phyloP scores from a whole-genome alignment of 2,797 vertebrate species.

The Eleutherodactylus coqui region DNA sequence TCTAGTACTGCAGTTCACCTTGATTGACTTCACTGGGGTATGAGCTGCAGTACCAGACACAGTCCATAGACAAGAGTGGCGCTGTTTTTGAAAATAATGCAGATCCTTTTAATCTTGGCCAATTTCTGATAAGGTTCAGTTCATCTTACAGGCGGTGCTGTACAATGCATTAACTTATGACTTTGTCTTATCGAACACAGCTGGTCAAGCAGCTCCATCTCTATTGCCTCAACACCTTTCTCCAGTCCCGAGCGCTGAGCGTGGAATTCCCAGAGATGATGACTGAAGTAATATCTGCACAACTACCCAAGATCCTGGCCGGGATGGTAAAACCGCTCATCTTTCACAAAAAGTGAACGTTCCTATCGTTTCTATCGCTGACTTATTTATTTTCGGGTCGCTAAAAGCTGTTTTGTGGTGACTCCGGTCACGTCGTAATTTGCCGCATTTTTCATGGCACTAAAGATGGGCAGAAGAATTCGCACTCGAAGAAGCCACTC shows the following conservation, averaged over 20 bases:
- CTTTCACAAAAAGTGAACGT: slow-evolving; percentile 92
- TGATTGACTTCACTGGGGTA: not conserved
- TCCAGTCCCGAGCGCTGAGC: slow-evolving; percentile 92
- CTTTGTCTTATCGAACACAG: slow-evolving; percentile 71
- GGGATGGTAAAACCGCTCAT: slow-evolving; percentile 97
- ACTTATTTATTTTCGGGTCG: slow-evolving; percentile 4
- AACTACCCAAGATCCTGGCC: slow-evolving; percentile 95
- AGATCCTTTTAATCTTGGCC: not conserved
- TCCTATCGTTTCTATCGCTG: slow-evolving; percentile 23
- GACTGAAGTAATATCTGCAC: slow-evolving; percentile 96
- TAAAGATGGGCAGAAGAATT: not conserved
- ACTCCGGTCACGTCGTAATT: not conserved
- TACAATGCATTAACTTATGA: not conserved
- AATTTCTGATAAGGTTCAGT: too few relatives aligned
- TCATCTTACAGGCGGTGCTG: too few relatives aligned
- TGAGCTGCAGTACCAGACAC: not conserved
- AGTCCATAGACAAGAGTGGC: not conserved
- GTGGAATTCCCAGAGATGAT: slow-evolving; percentile 99
- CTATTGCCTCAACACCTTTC: slow-evolving; percentile 95
- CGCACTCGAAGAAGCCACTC: not conserved
- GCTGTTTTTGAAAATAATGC: not conserved
- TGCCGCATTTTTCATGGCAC: not conserved
- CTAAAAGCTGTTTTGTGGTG: not conserved
- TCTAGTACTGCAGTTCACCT: too few relatives aligned
- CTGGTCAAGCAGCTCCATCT: slow-evolving; percentile 97